Evolutionary conservation across 1,140 invertebrate genomes (phyloP).

Genomic region (Drosophila ficusphila): DNA sequence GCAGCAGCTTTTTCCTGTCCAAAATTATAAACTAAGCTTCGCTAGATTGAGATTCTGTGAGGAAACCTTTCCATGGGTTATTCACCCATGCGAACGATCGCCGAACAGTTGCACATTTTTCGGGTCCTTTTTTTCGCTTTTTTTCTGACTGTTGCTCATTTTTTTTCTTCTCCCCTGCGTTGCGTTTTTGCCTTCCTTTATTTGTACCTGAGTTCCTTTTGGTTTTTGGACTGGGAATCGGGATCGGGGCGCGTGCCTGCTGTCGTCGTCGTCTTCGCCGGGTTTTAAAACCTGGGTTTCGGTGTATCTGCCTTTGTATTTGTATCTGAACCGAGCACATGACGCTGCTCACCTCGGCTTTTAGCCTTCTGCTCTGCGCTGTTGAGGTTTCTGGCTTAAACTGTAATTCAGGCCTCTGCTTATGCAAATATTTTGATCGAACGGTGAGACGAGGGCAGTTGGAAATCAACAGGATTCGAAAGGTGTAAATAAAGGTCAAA

Average conservation of each 20-base stretch:
- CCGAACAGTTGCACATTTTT: slow-evolving; percentile 67
- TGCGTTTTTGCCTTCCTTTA: slow-evolving; percentile 8
- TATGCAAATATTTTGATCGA: slow-evolving; percentile 77
- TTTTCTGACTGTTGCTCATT: slow-evolving; percentile 33
- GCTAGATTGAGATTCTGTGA: slow-evolving; percentile 60
- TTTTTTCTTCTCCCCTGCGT: too few species aligned
- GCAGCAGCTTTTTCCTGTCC: slow-evolving; percentile 66
- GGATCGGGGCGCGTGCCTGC: slow-evolving; percentile 78
- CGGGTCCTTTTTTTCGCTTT: slow-evolving; percentile 27
- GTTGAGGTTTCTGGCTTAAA: slow-evolving; percentile 36
- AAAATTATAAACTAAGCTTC: slow-evolving; percentile 62
- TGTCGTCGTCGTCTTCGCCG: slow-evolving; percentile 66
- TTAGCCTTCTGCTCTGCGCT: background rate
- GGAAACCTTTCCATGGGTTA: slow-evolving; percentile 33
- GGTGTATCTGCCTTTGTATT: slow-evolving; percentile 18
- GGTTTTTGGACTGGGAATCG: slow-evolving; percentile 13
- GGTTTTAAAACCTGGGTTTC: slow-evolving; percentile 7
- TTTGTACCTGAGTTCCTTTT: slow-evolving; percentile 51
- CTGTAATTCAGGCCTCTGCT: slow-evolving; percentile 68
- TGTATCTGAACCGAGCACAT: slow-evolving; percentile 52
- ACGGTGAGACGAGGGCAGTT: slow-evolving; percentile 39
- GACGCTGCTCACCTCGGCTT: slow-evolving; percentile 45
- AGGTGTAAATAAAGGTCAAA: background rate
- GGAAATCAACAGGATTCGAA: slow-evolving; percentile 25
- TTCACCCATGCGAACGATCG: slow-evolving; percentile 29